Evolutionary conservation across 2,888 invertebrate species (phyloP), one percentile per base, ranked within the genome.

Genomic region (Troilus luridus): DNA sequence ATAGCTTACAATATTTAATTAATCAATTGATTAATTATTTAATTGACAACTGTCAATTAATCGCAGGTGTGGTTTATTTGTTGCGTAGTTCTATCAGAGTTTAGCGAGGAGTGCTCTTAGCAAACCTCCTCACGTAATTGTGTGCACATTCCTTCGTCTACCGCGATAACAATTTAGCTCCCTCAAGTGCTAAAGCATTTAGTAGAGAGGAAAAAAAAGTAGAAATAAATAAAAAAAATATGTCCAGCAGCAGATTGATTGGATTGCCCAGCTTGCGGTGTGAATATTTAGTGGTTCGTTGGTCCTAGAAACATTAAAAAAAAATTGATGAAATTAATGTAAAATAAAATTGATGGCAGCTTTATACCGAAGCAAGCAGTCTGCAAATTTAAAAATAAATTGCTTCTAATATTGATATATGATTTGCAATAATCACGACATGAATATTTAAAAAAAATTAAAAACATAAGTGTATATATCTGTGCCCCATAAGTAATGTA

Each of bases 121-220:
- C 27, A 17, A 77, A 19, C 72, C 72, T 2, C 8, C 27, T 27
- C 72, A 77, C 72, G 72, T 77, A 77, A 77, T 77, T 1, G 72
- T 77, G 72, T 17, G 72, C 72, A 41, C 72, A 77, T 77, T 77
- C 72, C 72, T 41, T 41, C 17, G 17, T 8, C 72, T 17, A 77
- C 27, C 41, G 72, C 72, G 72, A 41, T 77, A 77, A 77, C 72
- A 77, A 77, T 77, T 77, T 77, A 77, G 17, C 72, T 77, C 72
- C 8, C 41, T 9, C 72, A 77, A 77, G 72, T 77, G 72, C 72
- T 77, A 77, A 77, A 77, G 72, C 41, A 77, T 77, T 77, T 77
- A 77, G 72, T 41, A 2, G 9, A 41, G 17, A n/a, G n/a, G n/a
- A 12, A 77, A 27, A 72, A 72, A 41, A 77, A 77, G 3, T 1